These are phyloP conservation scores for Dromaius novaehollandiae DNA, from an alignment of 2,113 vertebrate genomes.

Conservation along the genomic window DNA sequence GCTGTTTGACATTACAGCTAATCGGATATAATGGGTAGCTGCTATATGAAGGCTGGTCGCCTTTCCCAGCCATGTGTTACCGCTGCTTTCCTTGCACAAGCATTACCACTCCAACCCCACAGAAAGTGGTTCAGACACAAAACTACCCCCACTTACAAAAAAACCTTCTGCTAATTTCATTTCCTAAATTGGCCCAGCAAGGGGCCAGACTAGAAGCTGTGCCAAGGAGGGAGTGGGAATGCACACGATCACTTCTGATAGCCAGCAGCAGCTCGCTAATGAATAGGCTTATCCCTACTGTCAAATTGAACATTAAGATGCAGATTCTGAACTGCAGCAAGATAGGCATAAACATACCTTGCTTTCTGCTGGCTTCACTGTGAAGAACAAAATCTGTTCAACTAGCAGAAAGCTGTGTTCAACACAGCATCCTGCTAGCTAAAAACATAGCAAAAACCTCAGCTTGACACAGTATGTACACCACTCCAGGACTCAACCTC, in stretches of 20 bases:
- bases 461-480: background rate
- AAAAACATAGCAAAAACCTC: background rate
- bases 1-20: background rate
- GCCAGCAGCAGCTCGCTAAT: background rate
- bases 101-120: background rate
- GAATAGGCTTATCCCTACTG: background rate
- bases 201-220: background rate
- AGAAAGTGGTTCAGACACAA: background rate
- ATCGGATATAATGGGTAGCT: background rate
- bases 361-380: background rate
- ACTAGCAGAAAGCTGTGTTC: background rate
- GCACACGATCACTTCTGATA: background rate
- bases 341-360: background rate
- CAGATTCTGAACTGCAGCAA: background rate
- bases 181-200: background rate
- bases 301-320: background rate
- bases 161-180: background rate
- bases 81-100: background rate
- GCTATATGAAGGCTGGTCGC: background rate
- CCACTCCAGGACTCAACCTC: background rate
- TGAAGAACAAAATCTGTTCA: background rate
- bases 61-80: background rate
- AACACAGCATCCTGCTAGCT: background rate
- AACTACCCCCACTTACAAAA: background rate
- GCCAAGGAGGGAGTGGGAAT: background rate